Evolutionary conservation across 2,888 invertebrate genomes (phyloP), one percentile per base, ranked within the genome.

Genomic region (Limnephilus marmoratus): DNA sequence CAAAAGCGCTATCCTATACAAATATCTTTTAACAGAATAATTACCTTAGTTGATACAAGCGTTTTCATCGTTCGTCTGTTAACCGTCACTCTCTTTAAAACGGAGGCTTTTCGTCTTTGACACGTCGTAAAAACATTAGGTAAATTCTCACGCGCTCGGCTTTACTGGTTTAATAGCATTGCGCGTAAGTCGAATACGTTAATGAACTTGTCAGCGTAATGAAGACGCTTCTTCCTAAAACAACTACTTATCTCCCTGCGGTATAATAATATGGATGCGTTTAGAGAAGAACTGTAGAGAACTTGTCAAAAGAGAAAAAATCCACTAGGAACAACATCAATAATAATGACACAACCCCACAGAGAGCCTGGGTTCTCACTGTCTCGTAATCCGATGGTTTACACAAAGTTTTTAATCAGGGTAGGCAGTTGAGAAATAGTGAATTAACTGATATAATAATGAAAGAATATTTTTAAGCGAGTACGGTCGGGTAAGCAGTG

Each of bases 161-260:
- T 41, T 29, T 24, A 13, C 13, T n/a, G 3, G 37, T 86, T 45
- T 45, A n/a, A 45, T 15, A 49, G 29, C 86, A 34, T 82, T 68
- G n/a, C 7, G 53, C 53, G 53, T 53, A 53, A 53, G 18, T 53
- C 68, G 68, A 86, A 86, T 85, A 41, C 45, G 24, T 0, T 37
- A 85, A 85, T 86, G 45, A 86, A 86, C 86, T 41, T 86, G 86
- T 45, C 29, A n/a, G 49, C 86, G 29, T 86, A 86, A 86, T 86
- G 49, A 86, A 86, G 86, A 49, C 49, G 37, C n/a, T 86, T 37
- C 45, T 45, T 37, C 86, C 86, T 29, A 45, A 86, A 86, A 85
- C 45, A 85, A 86, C 86, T 49, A 37, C 37, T 86, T 45, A 45
- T 13, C 86, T 86, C 86, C 49, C 45, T 45, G 86, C 24, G 86